phyloP scores from a whole-genome alignment of 2,113 vertebrate genomes.

The Furnarius figulus region DNA sequence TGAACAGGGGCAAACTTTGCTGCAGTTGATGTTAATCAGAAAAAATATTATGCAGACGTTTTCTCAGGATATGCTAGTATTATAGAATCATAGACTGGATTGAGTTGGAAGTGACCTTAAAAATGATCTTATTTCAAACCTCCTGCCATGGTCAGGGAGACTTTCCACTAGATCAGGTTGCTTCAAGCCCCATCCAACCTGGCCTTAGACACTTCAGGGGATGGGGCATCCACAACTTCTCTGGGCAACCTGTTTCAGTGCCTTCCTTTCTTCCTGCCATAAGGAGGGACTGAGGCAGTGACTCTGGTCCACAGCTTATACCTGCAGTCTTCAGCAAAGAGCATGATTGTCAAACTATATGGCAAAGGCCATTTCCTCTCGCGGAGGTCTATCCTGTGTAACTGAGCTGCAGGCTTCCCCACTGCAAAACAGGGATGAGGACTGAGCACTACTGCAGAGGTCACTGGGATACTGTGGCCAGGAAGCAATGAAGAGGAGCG shows the following conservation, averaged over 20 bases:
- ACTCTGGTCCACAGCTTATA: not conserved
- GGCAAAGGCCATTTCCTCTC: not conserved
- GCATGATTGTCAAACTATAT: not conserved
- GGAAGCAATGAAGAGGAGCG: not conserved
- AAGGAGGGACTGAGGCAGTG: not conserved
- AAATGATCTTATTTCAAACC: not conserved
- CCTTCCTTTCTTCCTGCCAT: too few species aligned
- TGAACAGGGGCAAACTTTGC: not conserved
- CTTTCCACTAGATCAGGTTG: not conserved
- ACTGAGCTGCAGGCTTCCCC: not conserved
- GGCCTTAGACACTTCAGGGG: not conserved
- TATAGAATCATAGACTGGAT: not conserved
- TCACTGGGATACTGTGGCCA: not conserved
- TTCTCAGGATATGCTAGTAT: not conserved
- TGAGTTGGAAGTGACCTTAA: not conserved
- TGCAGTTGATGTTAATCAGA: not conserved
- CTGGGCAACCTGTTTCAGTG: not conserved
- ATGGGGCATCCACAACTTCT: too few species aligned
- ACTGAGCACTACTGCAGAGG: not conserved
- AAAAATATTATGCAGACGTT: not conserved
- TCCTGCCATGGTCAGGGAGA: not conserved
- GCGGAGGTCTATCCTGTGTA: not conserved
- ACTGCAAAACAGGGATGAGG: not conserved
- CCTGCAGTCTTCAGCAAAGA: not conserved
- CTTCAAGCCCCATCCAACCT: not conserved